Percentiles rank a stretch among this genome's conserved stretches.
phyloP scores from a whole-genome alignment of 2,888 invertebrate species.

The Parnassius glacialis region DNA sequence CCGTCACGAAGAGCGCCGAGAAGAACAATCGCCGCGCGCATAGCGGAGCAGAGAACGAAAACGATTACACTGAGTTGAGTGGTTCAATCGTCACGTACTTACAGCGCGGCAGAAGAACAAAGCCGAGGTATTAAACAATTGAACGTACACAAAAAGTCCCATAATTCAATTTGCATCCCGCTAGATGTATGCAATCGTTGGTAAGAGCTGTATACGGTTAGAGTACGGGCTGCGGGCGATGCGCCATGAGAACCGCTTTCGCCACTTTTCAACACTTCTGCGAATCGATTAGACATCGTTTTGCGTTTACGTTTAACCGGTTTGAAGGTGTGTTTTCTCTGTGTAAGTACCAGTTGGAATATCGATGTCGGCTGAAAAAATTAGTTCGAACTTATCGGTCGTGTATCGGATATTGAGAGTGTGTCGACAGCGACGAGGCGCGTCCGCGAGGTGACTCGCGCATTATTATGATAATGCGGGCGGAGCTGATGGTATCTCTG shows the following conservation, averaged over 20 bases:
- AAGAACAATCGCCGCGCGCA: conserved; percentile 52
- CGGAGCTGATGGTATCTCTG: conserved; percentile 66
- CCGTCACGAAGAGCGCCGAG: conserved; percentile 65
- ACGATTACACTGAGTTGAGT: conserved; percentile 69
- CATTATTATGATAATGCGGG: conserved; percentile 78
- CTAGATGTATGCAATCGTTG: conserved; percentile 72
- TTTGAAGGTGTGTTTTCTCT: conserved; percentile 15
- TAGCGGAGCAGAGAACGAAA: conserved; percentile 47
- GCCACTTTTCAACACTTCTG: conserved; percentile 76
- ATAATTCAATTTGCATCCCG: conserved; percentile 81
- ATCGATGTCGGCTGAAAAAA: conserved; percentile 29
- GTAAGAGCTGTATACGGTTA: conserved; percentile 57
- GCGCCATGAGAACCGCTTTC: conserved; percentile 71
- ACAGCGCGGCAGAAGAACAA: conserved; percentile 67
- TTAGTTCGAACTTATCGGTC: conserved; percentile 34
- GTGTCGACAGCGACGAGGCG: conserved; percentile 57
- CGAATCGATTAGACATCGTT: conserved; percentile 64
- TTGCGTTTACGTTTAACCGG: conserved; percentile 31
- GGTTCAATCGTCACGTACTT: conserved; percentile 73
- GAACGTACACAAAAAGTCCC: conserved; percentile 73
- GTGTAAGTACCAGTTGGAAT: conserved; percentile 6
- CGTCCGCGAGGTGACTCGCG: conserved; percentile 69
- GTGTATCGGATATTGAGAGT: conserved; percentile 33
- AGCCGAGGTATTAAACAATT: conserved; percentile 71
- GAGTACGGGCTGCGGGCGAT: conserved; percentile 60